A percentile compares a stretch with the other conserved stretches of the same genome.
phyloP scores from a whole-genome alignment of 2,888 invertebrate genomes.

The Atethmia centrago region DNA sequence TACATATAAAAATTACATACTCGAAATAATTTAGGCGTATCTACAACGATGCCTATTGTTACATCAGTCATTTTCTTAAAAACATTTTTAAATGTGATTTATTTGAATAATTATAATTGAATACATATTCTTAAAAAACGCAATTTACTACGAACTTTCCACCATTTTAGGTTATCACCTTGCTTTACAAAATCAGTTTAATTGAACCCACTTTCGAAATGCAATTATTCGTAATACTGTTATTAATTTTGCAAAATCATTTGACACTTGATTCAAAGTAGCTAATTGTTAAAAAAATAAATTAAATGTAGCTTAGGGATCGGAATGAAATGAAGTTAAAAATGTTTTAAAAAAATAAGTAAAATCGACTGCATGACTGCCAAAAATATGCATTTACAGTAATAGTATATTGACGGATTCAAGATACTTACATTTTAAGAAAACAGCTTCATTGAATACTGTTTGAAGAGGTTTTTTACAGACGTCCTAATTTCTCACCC shows the following conservation, averaged over 20 bases:
- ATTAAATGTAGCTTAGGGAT: constrained; percentile 46
- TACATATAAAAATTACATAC: constrained; percentile 81
- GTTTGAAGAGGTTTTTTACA: neutral
- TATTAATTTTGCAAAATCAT: constrained; percentile 31
- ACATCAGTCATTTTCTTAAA: constrained; percentile 88
- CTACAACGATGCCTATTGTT: constrained; percentile 83
- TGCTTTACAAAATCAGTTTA: constrained; percentile 51
- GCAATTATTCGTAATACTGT: constrained; percentile 43
- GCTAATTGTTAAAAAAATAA: constrained; percentile 14
- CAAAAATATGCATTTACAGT: constrained; percentile 7
- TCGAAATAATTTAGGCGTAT: constrained; percentile 83
- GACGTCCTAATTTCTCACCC: constrained; percentile 22
- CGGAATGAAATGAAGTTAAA: neutral
- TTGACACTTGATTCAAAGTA: constrained; percentile 41
- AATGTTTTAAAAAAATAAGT: constrained; percentile 7
- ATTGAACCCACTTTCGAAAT: constrained; percentile 58
- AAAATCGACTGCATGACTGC: neutral
- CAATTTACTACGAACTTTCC: constrained; percentile 49
- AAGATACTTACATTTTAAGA: constrained; percentile 13
- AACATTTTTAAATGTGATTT: constrained; percentile 69
- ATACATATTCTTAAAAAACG: constrained; percentile 52
- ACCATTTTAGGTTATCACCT: constrained; percentile 49
- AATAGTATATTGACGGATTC: constrained; percentile 5
- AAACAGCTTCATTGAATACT: constrained; percentile 15
- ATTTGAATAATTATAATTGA: constrained; percentile 63